Base-by-base conservation (phyloP, 2,113 vertebrate genomes). In the Emberiza fucata region DNA sequence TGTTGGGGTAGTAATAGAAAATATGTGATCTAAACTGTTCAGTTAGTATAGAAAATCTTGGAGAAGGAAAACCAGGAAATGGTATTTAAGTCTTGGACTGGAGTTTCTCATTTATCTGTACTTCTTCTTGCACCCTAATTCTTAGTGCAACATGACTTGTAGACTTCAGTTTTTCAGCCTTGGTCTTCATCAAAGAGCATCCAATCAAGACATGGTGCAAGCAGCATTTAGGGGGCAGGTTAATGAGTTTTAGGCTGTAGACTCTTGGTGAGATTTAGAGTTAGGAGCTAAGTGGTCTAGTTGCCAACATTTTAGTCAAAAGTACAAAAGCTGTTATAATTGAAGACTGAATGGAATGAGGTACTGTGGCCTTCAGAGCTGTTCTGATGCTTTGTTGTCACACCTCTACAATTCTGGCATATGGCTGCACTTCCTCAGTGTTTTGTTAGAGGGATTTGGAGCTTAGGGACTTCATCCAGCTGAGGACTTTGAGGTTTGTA, bases 171-270 rank as follows among this genome's bases (percentile, higher is more conserved):
- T 86, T 56, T 4, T 6, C 16, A 81, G 35, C 61, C 50, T 63
- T 64, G 18, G 33, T 71, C 6, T 9, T 71, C 28, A 5, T 80
- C 50, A 63, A 17, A 70, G 27, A 11, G 8, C 0, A 0, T 48
- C 11, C 37, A 25, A 54, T 37, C 15, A 42, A 53, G 66, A 23
- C 6, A 6, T 17, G 44, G 18, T 48, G 9, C 0, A 5, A 65
- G 47, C 61, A 59, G 19, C 40, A 50, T 53, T n/a, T 17, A 24
- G 33, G 2, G 12, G 29, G 31, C 35, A 79, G 48, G 8, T 54
- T 76, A 29, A 14, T 80, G 63, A 50, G 11, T 70, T 66, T 24
- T 24, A 65, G 66, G 9, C 68, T 66, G 3, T 14, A 59, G 76
- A 59, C 33, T 22, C 8, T 4, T 2, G 1, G 37, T 48, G 44